A percentile compares a stretch with the other conserved stretches of the same genome.
These are phyloP conservation scores for Alca torda DNA, from an alignment of 2,797 vertebrate genomes.

Conservation along the genomic window DNA sequence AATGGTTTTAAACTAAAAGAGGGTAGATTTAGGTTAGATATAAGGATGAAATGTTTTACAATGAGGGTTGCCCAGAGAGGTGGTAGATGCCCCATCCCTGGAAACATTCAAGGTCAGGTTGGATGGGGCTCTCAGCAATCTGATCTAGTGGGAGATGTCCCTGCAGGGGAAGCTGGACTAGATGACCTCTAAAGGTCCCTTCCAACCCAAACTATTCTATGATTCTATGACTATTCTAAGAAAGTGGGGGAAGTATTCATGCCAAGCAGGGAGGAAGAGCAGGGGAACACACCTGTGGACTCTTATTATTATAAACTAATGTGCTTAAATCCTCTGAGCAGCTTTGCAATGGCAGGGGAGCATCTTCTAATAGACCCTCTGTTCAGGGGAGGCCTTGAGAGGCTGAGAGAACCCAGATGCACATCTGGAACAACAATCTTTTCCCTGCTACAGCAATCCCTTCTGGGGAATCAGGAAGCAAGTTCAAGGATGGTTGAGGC, in stretches of 20 bases:
- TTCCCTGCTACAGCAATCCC: background rate
- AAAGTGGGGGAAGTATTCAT: background rate
- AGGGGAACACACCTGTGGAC: background rate
- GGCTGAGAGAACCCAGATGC: background rate
- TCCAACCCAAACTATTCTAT: background rate
- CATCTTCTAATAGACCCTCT: background rate
- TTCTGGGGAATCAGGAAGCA: background rate
- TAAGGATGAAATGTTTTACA: background rate
- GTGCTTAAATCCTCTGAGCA: background rate
- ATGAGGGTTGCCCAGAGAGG: background rate
- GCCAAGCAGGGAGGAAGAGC: background rate
- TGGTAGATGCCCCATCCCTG: background rate
- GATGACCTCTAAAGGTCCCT: background rate
- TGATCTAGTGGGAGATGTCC: background rate
- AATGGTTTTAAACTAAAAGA: background rate
- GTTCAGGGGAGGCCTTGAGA: background rate
- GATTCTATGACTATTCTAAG: background rate
- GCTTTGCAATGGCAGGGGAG: background rate
- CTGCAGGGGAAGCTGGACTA: background rate
- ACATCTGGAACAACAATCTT: background rate
- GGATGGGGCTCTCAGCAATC: background rate
- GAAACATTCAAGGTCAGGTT: background rate
- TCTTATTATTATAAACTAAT: background rate
- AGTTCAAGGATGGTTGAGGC: background rate
- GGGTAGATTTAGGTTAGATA: background rate